phyloP scores from a whole-genome alignment of 2,888 invertebrate species.

The Pristionchus exspectatus region DNA sequence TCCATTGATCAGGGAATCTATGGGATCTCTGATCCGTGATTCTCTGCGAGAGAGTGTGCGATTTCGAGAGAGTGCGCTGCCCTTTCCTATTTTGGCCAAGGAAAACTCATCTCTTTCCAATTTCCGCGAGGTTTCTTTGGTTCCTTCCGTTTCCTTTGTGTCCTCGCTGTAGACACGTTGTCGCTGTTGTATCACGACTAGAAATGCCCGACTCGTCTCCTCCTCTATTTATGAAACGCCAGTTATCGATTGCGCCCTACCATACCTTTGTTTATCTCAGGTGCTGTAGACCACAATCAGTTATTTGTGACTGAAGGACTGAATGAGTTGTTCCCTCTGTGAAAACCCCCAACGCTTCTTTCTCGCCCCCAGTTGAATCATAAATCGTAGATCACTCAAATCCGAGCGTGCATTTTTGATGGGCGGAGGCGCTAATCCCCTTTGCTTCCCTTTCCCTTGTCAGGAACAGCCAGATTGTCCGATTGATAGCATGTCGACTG shows the following conservation, averaged over 20 bases:
- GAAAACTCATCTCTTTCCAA: neutral
- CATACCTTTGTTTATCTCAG: too few species aligned
- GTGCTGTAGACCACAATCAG: neutral
- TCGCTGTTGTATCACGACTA: neutral
- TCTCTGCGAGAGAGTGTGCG: neutral
- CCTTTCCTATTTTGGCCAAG: neutral
- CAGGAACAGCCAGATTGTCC: constrained; percentile 13
- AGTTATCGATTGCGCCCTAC: too few species aligned
- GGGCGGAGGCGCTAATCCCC: neutral
- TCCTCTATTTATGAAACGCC: neutral
- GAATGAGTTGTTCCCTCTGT: neutral
- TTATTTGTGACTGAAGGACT: neutral
- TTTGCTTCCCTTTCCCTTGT: constrained; percentile 3
- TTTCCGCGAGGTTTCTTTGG: neutral
- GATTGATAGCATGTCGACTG: neutral
- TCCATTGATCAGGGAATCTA: neutral
- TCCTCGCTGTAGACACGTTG: neutral
- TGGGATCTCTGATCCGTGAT: neutral
- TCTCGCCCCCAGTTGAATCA: neutral
- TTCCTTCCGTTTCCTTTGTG: constrained; percentile 38
- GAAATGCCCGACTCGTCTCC: neutral
- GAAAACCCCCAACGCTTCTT: too few species aligned
- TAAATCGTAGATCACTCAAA: constrained; percentile 45
- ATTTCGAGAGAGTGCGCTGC: neutral
- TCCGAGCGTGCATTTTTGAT: constrained; percentile 27